A percentile compares a stretch with the other conserved stretches of the same genome.
phyloP scores from a whole-genome alignment of 2,888 invertebrate species.

The Brachyopa scutellaris region DNA sequence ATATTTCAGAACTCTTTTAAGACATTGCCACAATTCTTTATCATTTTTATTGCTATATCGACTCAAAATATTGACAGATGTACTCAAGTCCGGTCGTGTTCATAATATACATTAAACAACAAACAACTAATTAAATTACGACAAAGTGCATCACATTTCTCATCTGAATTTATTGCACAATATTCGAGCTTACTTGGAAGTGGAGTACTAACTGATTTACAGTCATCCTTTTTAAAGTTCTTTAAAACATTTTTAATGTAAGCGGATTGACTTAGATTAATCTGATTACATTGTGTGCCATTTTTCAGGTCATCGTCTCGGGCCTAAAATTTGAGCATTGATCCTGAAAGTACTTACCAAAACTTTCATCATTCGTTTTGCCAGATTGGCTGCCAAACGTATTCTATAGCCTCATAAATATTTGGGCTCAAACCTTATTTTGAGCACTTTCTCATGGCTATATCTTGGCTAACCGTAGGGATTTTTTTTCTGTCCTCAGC shows the following conservation, averaged over 20 bases:
- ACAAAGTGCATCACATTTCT: constrained; percentile 63
- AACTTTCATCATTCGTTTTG: too few species aligned
- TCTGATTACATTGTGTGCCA: too few species aligned
- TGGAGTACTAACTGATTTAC: constrained; percentile 63
- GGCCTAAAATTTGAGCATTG: too few species aligned
- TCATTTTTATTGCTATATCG: neutral
- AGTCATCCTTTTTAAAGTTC: constrained; percentile 4
- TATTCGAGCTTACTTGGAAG: constrained; percentile 73
- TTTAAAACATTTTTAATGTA: constrained; percentile 5
- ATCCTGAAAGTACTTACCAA: too few species aligned
- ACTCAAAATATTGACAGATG: neutral
- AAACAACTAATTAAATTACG: constrained; percentile 8
- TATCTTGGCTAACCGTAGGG: too few species aligned
- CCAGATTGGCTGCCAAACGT: too few species aligned
- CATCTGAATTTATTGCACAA: constrained; percentile 72
- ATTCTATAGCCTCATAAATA: too few species aligned
- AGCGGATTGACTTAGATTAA: neutral
- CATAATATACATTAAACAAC: too few species aligned
- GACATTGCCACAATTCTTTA: neutral
- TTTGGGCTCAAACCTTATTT: too few species aligned
- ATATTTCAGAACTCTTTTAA: neutral
- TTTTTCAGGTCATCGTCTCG: too few species aligned
- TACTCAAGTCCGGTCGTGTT: constrained; percentile 6
- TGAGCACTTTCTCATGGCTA: too few species aligned
- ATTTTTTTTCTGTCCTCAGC: too few species aligned